phyloP scores from a whole-genome alignment of 2,113 vertebrate species.

The Echinops telfairi region DNA sequence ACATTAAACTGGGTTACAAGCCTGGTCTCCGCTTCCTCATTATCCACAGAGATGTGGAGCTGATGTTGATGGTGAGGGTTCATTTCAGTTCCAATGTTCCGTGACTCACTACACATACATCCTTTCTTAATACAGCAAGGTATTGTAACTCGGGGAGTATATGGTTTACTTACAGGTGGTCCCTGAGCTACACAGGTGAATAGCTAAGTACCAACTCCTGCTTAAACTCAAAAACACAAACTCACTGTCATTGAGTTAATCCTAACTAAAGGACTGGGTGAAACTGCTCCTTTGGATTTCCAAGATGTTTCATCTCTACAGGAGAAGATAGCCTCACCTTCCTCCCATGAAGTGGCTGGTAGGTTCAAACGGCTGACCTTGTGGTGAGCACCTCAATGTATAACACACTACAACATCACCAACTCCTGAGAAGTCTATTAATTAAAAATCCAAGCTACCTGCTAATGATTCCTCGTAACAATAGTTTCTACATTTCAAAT shows the following conservation, averaged over 20 bases:
- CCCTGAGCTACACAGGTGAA: not conserved
- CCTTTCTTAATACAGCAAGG: not conserved
- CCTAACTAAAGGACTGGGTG: too few relatives aligned
- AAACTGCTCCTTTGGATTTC: too few relatives aligned
- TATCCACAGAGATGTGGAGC: not conserved
- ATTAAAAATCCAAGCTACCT: not conserved
- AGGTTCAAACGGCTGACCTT: too few relatives aligned
- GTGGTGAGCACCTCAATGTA: too few relatives aligned
- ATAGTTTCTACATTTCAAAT: too few relatives aligned
- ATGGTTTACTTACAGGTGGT: not conserved
- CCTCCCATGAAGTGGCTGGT: too few relatives aligned
- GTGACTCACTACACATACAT: not conserved
- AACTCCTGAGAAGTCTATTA: not conserved
- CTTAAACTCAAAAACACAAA: too few relatives aligned
- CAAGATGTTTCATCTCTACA: too few relatives aligned
- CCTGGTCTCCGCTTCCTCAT: not conserved
- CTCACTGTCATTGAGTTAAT: too few relatives aligned
- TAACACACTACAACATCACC: too few relatives aligned
- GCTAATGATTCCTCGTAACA: not conserved
- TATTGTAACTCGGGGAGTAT: not conserved
- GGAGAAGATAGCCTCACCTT: too few relatives aligned
- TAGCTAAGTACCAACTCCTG: not conserved
- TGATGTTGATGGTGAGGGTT: not conserved
- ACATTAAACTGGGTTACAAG: rapidly evolving
- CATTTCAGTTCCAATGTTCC: not conserved